Conservation (phyloP, 2,113 vertebrate species). For the Colinus virginianus region DNA sequence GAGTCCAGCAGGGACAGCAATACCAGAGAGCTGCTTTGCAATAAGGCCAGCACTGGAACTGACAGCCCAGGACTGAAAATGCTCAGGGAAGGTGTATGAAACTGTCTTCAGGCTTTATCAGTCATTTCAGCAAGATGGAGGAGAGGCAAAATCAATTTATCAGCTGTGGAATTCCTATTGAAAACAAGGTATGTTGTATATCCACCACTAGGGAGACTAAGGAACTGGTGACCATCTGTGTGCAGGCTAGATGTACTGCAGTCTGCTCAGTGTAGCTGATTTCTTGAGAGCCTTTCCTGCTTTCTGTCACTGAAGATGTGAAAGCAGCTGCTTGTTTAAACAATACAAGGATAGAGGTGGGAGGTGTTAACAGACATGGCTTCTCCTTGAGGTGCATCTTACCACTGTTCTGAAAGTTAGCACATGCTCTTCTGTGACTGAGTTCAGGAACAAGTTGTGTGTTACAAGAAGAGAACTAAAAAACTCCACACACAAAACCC, state of each 20-base stretch:
- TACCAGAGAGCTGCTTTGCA: background rate
- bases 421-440: background rate
- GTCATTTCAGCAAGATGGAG: background rate
- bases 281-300: background rate
- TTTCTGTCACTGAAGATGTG: background rate
- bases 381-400: background rate
- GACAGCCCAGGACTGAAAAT: background rate
- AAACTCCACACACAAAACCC: background rate
- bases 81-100: background rate
- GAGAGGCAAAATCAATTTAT: conserved; percentile 28
- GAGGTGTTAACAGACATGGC: background rate
- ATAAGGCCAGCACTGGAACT: background rate
- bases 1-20: background rate
- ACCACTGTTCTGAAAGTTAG: background rate
- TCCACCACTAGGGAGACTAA: background rate
- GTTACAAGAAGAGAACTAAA: background rate
- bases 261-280: background rate
- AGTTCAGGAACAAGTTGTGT: background rate
- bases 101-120: background rate
- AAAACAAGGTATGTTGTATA: background rate
- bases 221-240: background rate
- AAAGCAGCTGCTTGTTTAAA: background rate
- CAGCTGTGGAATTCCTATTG: background rate
- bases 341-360: background rate
- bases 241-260: background rate